Base-by-base conservation (phyloP, 2,113 vertebrate genomes). In the Siniperca chuatsi region DNA sequence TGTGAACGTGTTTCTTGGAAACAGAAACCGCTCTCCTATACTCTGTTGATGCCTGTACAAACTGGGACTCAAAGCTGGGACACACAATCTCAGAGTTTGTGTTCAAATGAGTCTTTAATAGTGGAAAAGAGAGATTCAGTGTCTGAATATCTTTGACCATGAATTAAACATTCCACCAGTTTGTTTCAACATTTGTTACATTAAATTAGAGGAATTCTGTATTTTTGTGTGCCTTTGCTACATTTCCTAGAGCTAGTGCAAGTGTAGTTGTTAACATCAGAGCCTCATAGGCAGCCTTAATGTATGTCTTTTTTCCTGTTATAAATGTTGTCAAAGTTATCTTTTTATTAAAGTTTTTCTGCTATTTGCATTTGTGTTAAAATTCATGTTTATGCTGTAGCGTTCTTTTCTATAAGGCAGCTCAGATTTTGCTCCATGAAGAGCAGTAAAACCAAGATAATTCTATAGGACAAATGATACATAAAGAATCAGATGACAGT, bases 21-120 rank as follows among this genome's bases (percentile, higher is more conserved):
- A 84, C 74, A 20, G 55, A n/a, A 12, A 9, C 40, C 11, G 55
- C 60, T 71, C 67, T 46, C 21, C 42, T 12, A 3, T 12, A 33
- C 20, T 12, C 29, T 79, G 83, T 71, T 82, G 65, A 62, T 48
- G 46, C 65, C 8, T 66, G 58, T 23, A 16, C 2, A 50, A 7
- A 42, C 40, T 8, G 40, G 4, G 37, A 40, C 37, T 40, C 6
- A 40, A 57, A 46, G 58, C 77, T 25, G n/a, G 1, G 60, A 42
- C 62, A 48, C 33, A 29, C 0, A 46, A 46, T 46, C 21, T 46
- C 40, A 25, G 23, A 25, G 10, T 46, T 58, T 42, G 21, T 40
- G 37, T 8, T 64, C 16, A 66, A 44, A 44, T 44, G 42, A 44
- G 13, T 15, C 15, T 35, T 61, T 35, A 15, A 61, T 33, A 44